Percentiles rank a stretch among this genome's conserved stretches.
These are phyloP conservation scores for Platichthys flesus DNA, from an alignment of 2,113 vertebrate species.

Conservation along the genomic window DNA sequence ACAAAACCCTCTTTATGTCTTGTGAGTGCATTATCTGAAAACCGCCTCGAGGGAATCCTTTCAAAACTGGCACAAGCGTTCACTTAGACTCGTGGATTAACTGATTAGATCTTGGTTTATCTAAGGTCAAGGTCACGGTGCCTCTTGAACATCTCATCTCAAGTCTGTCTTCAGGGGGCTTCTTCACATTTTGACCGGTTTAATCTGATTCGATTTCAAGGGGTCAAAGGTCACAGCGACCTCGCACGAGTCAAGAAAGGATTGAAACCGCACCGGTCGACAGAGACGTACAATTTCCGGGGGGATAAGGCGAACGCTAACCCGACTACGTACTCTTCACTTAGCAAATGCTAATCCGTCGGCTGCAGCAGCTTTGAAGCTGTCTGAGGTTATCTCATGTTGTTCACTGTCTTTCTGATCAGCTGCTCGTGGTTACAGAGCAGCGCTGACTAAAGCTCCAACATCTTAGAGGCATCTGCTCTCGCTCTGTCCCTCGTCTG, in stretches of 20 bases:
- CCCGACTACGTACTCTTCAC: too few relatives aligned
- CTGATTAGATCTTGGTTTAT: neutral
- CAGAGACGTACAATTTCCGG: too few relatives aligned
- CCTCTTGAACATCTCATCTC: neutral
- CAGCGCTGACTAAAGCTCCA: constrained; percentile 8
- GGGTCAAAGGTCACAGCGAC: too few relatives aligned
- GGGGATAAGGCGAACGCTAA: too few relatives aligned
- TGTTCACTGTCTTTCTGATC: constrained; percentile 4
- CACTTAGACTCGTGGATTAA: neutral
- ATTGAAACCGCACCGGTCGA: too few relatives aligned
- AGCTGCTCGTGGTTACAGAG: constrained; percentile 45
- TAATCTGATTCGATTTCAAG: too few relatives aligned
- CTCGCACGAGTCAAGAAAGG: too few relatives aligned
- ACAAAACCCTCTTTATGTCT: too few relatives aligned
- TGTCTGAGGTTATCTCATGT: constrained; percentile 17
- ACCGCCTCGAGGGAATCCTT: too few relatives aligned
- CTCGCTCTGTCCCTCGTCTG: constrained; percentile 1
- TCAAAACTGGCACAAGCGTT: too few relatives aligned
- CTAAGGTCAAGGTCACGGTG: neutral
- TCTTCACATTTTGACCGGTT: too few relatives aligned
- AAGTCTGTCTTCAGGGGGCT: neutral
- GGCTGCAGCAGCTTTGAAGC: neutral
- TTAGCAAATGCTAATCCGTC: neutral
- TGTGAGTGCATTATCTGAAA: too few relatives aligned
- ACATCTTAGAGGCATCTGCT: constrained; percentile 48